Conservation (phyloP, 2,797 vertebrate genomes). For the Poecile montanus region DNA sequence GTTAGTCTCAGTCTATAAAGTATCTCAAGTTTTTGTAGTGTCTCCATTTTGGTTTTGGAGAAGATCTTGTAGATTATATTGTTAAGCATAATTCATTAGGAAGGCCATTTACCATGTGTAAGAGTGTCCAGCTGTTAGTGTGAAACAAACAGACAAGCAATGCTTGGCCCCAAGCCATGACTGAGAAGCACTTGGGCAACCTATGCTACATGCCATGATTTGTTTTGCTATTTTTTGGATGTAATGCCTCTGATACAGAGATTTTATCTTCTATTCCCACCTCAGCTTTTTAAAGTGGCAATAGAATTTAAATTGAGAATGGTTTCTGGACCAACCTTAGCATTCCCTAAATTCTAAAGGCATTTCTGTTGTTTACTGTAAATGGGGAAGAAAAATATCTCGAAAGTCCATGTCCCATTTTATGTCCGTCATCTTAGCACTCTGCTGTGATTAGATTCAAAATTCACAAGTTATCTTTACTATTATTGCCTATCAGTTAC, state of each 20-base stretch:
- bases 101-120: not conserved
- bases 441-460: not conserved
- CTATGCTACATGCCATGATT: not conserved
- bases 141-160: constrained; percentile 16
- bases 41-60: not conserved
- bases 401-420: not conserved
- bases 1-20: not conserved
- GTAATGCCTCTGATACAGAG: constrained; percentile 21
- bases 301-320: not conserved
- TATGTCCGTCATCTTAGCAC: not conserved
- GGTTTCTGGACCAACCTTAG: not conserved
- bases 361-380: not conserved
- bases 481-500: not conserved
- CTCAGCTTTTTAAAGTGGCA: not conserved
- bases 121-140: constrained; percentile 39
- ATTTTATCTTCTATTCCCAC: not conserved
- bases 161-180: constrained; percentile 26
- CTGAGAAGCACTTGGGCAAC: constrained; percentile 41
- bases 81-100: constrained; percentile 24
- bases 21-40: not conserved
- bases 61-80: constrained; percentile 20
- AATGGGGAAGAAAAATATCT: not conserved
- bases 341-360: not conserved
- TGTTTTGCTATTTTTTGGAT: constrained; percentile 43
- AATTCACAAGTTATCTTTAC: not conserved